Conservation (phyloP, 2,888 invertebrate genomes). For the Lydus trimaculatus region DNA sequence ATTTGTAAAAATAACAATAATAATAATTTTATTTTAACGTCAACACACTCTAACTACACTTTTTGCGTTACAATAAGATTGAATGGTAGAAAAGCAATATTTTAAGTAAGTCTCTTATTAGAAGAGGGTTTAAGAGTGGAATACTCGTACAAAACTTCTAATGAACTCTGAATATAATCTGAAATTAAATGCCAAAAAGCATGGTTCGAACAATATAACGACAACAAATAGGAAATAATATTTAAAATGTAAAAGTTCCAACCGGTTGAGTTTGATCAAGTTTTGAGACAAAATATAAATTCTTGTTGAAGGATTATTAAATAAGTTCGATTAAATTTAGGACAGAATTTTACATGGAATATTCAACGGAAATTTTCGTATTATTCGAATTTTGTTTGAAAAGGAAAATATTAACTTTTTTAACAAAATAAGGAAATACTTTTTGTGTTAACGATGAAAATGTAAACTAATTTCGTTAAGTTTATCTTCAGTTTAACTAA, state of each 20-base stretch:
- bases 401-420: no score
- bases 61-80: no score
- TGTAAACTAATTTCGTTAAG: no score
- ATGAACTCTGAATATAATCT: slow-evolving; percentile 1
- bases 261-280: neutral
- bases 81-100: neutral
- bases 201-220: neutral
- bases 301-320: neutral
- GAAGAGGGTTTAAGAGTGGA: neutral
- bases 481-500: no score
- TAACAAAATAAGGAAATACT: no score
- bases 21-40: neutral
- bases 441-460: no score
- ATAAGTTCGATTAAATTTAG: neutral
- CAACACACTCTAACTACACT: neutral
- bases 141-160: neutral
- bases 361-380: neutral
- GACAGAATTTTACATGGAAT: neutral
- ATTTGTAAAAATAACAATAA: neutral
- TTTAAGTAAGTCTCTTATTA: neutral
- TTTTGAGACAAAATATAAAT: neutral
- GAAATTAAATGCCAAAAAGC: neutral
- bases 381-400: no score
- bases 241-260: neutral
- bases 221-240: neutral